A percentile compares a stretch with the other conserved stretches of the same genome.
Evolutionary conservation across 2,888 invertebrate genomes (phyloP).

Genomic region (Ornithoptera priamus): DNA sequence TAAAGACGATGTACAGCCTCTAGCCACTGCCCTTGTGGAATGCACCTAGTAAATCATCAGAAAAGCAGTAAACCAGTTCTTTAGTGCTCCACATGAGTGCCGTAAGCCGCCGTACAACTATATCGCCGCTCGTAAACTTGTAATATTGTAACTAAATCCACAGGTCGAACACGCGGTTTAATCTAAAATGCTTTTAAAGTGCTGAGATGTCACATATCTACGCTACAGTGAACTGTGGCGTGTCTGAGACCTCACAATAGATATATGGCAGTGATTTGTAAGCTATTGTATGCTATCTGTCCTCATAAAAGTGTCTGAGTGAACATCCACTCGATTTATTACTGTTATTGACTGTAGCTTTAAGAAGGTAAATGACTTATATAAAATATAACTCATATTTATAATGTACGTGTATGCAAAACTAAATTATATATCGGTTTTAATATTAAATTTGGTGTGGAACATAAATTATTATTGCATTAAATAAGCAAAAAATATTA

Average conservation of each 20-base stretch:
- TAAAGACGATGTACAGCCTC: constrained; percentile 51
- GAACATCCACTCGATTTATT: constrained; percentile 60
- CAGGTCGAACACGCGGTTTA: constrained; percentile 57
- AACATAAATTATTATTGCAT: not conserved
- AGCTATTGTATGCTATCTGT: constrained; percentile 57
- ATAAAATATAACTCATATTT: constrained; percentile 13
- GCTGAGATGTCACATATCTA: constrained; percentile 57
- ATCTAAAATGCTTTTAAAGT: constrained; percentile 72
- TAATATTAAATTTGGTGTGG: no score
- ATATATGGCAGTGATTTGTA: constrained; percentile 69
- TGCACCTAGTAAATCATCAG: constrained; percentile 74
- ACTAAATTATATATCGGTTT: not conserved
- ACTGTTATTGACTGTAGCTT: constrained; percentile 45
- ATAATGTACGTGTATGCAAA: constrained; percentile 32
- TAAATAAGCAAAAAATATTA: not conserved
- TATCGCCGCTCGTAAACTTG: constrained; percentile 70
- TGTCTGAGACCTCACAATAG: constrained; percentile 49
- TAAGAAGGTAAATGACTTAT: constrained; percentile 8
- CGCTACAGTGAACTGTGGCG: constrained; percentile 40
- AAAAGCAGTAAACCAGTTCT: constrained; percentile 64
- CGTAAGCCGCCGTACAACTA: constrained; percentile 56
- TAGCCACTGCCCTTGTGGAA: constrained; percentile 55
- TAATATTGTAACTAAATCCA: constrained; percentile 71
- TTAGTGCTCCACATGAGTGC: constrained; percentile 56
- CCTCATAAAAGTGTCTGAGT: constrained; percentile 65